Percentiles rank a stretch among this genome's conserved stretches.
phyloP scores from a whole-genome alignment of 2,113 vertebrate genomes.

The Gymnocephalus cernua region DNA sequence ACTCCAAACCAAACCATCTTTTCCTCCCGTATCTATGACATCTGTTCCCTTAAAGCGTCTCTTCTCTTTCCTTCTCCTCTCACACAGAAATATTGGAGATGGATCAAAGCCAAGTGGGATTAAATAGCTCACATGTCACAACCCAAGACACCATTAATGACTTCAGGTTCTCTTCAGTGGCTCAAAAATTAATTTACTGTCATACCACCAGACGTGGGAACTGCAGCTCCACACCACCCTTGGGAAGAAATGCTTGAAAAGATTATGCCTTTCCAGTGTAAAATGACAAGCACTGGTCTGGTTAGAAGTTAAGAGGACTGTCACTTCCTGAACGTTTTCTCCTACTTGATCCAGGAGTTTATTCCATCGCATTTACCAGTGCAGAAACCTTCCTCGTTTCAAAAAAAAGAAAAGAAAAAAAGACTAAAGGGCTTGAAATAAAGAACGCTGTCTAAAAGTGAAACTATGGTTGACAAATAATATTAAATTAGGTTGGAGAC shows the following conservation, averaged over 20 bases:
- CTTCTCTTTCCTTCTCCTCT: not conserved
- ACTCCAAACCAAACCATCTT: not conserved
- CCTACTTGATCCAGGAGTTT: not conserved
- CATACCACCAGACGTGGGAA: not conserved
- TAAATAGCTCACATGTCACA: constrained; percentile 43
- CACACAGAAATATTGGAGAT: not conserved
- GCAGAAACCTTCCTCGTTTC: not conserved
- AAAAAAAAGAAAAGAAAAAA: not conserved
- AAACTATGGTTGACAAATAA: constrained; percentile 26
- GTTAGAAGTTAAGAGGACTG: not conserved
- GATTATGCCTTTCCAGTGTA: not conserved
- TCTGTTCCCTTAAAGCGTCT: not conserved
- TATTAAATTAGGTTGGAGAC: constrained; percentile 30
- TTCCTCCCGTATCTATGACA: not conserved
- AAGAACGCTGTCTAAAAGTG: not conserved
- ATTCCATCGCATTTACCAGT: not conserved
- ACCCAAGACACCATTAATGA: constrained; percentile 42
- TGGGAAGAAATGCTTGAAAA: constrained; percentile 5
- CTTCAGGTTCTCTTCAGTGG: constrained; percentile 33
- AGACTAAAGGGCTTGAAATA: constrained; percentile 8
- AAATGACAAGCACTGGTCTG: not conserved
- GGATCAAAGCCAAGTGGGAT: constrained; percentile 48
- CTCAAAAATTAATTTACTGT: constrained; percentile 21
- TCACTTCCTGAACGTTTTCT: not conserved
- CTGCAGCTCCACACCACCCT: constrained; percentile 6